phyloP scores from a whole-genome alignment of 1,140 invertebrate species.

The Magallana angulata region DNA sequence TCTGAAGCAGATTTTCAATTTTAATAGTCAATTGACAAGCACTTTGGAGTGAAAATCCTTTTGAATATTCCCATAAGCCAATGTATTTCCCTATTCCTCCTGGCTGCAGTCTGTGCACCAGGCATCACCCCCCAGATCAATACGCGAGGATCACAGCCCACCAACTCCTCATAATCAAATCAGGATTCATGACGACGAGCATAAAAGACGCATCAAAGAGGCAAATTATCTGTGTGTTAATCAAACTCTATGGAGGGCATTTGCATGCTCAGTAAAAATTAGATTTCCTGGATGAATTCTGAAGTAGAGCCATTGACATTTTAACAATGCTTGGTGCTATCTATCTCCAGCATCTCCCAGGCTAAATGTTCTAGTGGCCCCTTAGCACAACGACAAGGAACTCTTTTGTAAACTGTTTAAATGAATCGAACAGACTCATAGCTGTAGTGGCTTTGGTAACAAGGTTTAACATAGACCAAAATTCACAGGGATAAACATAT shows the following conservation, averaged over 20 bases:
- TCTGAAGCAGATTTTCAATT: too few relatives aligned
- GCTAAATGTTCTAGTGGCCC: neutral
- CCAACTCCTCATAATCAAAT: neutral
- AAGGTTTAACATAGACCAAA: too few relatives aligned
- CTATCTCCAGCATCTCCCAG: neutral
- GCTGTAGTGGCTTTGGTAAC: too few relatives aligned
- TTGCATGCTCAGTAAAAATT: slow-evolving; percentile 30
- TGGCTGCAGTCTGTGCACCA: too few relatives aligned
- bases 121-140: neutral
- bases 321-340: slow-evolving; percentile 15
- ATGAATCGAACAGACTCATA: too few relatives aligned
- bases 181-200: neutral
- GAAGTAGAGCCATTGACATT: neutral
- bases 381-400: too few relatives aligned
- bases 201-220: slow-evolving; percentile 20
- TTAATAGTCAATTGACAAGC: too few relatives aligned
- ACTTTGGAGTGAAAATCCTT: too few relatives aligned
- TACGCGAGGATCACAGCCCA: neutral
- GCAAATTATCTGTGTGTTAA: slow-evolving; percentile 14
- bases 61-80: too few relatives aligned
- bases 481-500: too few relatives aligned
- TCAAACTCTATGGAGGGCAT: slow-evolving; percentile 10
- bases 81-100: too few relatives aligned
- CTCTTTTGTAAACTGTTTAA: too few relatives aligned
- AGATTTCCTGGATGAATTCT: slow-evolving; percentile 17